These are phyloP conservation scores for Meandrusa payeni DNA, from an alignment of 2,888 invertebrate genomes.

Conservation along the genomic window DNA sequence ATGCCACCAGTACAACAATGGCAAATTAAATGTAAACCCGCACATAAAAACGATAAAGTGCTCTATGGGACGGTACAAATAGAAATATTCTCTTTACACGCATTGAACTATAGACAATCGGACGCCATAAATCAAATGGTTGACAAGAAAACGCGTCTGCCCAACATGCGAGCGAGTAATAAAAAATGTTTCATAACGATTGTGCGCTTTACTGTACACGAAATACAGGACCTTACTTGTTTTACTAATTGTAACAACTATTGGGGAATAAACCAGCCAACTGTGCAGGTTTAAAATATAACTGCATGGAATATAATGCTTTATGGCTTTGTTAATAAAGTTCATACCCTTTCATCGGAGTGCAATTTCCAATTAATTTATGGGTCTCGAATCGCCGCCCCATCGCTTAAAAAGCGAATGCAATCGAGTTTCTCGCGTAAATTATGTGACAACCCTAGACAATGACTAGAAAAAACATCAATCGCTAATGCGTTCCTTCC, in stretches of 20 bases:
- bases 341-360: conserved; percentile 6
- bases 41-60: conserved; percentile 62
- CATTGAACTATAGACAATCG: conserved; percentile 75
- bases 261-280: not conserved
- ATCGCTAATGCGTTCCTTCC: conserved; percentile 79
- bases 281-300: not conserved
- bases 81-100: conserved; percentile 74
- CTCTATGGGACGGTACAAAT: conserved; percentile 56
- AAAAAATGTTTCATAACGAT: conserved; percentile 26
- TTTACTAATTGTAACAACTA: conserved; percentile 14
- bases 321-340: not conserved
- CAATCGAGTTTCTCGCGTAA: conserved; percentile 73
- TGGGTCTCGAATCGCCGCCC: conserved; percentile 63
- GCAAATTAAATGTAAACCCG: conserved; percentile 72
- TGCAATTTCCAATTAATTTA: conserved; percentile 20
- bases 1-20: conserved; percentile 63
- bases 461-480: conserved; percentile 66
- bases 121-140: conserved; percentile 71
- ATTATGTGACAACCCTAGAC: conserved; percentile 76
- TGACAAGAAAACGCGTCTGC: conserved; percentile 68
- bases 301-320: not conserved
- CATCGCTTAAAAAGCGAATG: conserved; percentile 69
- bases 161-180: conserved; percentile 35
- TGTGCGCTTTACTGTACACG: conserved; percentile 30
- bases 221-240: conserved; percentile 28